Evolutionary conservation across 92 coral and sea anemone genomes (phyloP), one percentile per base, ranked within the genome.

Genomic region (Epizoanthus ramosus): DNA sequence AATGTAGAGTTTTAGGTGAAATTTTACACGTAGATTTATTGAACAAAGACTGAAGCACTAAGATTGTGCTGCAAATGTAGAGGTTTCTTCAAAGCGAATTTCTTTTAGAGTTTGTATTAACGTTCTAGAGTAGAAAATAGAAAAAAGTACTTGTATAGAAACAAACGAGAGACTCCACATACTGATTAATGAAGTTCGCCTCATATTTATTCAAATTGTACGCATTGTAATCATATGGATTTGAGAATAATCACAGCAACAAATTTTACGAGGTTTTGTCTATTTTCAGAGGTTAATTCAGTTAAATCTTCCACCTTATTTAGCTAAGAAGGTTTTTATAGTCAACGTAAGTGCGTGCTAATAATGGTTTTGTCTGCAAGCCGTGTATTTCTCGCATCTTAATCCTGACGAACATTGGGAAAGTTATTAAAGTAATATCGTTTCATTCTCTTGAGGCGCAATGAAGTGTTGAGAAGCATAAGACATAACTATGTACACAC

Each of bases 351-450:
- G 95, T 90, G 98, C 81, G 94, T 89, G 86, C 72, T 93, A 93
- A 88, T 93, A 93, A 79, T 89, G 90, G 98, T 93, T 93, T 93
- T 93, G 98, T 93, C 88, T 84, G 35, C 75, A 31, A 24, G 80
- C 79, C 91, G 94, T 93, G 94, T 93, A 80, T 79, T 89, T 87
- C 95, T 91, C 91, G 93, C 88, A 31, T 73, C 81, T 85, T 93
- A 93, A 93, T 93, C 98, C 95, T 89, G 72, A 31, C 24, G 41
- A 88, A 90, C 88, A 91, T 93, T 85, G 89, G 82, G 75, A 83
- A 45, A 73, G 98, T 93, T 91, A 93, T 93, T 93, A 90, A 87
- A 68, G 89, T 85, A 89, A 80, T 89, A 85, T 89, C 84, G 75
- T 69, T 69, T 85, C 68, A 89, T 89, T 85, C 92, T 89, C 82